Base-by-base conservation (phyloP, 2,797 vertebrate species). In the Cichlasoma orientale region DNA sequence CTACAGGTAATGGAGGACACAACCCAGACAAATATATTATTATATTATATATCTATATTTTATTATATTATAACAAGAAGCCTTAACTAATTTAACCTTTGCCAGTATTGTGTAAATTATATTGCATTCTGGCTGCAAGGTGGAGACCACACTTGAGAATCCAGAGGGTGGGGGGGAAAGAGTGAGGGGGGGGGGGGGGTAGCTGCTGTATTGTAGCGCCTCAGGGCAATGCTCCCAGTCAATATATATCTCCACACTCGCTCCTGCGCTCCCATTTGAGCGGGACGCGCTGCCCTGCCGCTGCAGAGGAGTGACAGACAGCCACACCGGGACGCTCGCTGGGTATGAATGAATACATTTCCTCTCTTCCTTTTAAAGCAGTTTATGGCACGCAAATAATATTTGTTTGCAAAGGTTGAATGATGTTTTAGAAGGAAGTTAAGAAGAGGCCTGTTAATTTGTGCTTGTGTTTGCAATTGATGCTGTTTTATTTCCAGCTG, bases 161-260 rank as follows among this genome's bases (percentile, higher is more conserved):
- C 72, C 78, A 77, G 84, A 38, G 72, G 74, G 63, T 79, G 87
- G 82, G 75, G 83, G 83, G 82, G 89, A 9, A 9, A 87, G 84
- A 78, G 38, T 83, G 71, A 10, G 38, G 75, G 78, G 36, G 76
- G 79, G 21, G 83, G 7, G 52, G 85, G 90, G 90, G 85, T 84
- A 16, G 88, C 83, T 87, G 91, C 93, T 92, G 90, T 91, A 95
- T 95, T 95, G 94, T 95, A 94, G 93, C 75, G 96, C 97, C 97
- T 96, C 94, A 89, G 94, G 97, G 95, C 96, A 94, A 94, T 87
- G 96, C 96, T 97, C 95, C 95, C 90, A 97, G 97, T 97, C 96
- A 97, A 96, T 97, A 97, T 97, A 97, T 96, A 97, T 96, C 94
- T 95, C 83, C 93, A 92, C 95, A 73, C 77, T 90, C 77, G 80